phyloP scores from a whole-genome alignment of 2,797 vertebrate species.

The Gadopsis bispinosus region DNA sequence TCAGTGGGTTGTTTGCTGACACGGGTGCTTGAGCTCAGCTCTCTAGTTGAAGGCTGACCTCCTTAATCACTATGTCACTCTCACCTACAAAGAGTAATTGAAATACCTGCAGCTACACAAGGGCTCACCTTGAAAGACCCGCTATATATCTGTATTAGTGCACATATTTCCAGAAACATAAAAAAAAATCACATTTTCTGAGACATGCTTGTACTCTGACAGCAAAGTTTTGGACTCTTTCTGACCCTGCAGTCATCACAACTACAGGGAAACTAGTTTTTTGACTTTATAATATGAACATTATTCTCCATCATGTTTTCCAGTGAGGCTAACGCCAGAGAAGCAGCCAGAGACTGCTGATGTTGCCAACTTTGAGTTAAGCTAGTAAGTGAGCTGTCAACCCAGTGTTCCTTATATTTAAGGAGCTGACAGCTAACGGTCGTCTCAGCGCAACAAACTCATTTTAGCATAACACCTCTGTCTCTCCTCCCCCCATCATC shows the following conservation, averaged over 20 bases:
- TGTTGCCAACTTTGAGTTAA: constrained; percentile 58
- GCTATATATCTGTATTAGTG: neutral
- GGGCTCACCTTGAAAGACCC: constrained; percentile 20
- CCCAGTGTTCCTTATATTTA: constrained; percentile 76
- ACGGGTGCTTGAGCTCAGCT: constrained; percentile 32
- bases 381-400: constrained; percentile 72
- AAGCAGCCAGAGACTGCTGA: constrained; percentile 40
- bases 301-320: constrained; percentile 58
- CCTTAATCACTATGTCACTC: constrained; percentile 40
- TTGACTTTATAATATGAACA: constrained; percentile 42
- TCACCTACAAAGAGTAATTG: constrained; percentile 36
- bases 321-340: constrained; percentile 34
- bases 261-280: constrained; percentile 32
- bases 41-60: constrained; percentile 38
- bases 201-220: neutral
- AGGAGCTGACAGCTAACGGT: constrained; percentile 69
- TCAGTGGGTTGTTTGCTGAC: constrained; percentile 44
- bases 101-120: constrained; percentile 34
- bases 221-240: neutral
- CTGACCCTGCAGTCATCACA: constrained; percentile 17
- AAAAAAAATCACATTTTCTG: constrained; percentile 8
- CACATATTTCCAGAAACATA: constrained; percentile 22
- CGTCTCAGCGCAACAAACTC: constrained; percentile 62
- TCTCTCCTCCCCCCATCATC: constrained; percentile 20
- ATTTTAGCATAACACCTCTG: constrained; percentile 67